Base-by-base conservation (phyloP, 2,888 invertebrate genomes). In the Coleophora flavipennella region DNA sequence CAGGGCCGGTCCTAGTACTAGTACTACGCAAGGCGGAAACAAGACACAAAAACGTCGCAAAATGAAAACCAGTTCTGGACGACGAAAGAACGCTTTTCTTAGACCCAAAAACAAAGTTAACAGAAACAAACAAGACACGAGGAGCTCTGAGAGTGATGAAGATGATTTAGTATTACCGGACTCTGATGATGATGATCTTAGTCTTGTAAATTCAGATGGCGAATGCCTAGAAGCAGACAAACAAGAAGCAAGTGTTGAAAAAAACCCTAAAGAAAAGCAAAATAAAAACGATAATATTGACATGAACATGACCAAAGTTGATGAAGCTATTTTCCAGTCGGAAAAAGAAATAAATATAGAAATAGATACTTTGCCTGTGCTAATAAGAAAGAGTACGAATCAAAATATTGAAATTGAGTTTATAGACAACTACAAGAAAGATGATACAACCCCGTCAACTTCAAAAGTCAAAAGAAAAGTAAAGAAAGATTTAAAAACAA, bases 331-430 rank as follows among this genome's bases (percentile, higher is more conserved):
- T 35, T 36, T 3, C 11, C 10, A 1, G 13, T n/a, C 13, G 1
- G 42, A 42, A 6, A 37, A 40, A 33, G 40, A 44, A 11, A 13
- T 46, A 2, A 26, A 57, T 3, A 43, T 57, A 4, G 32, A 51
- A 33, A 51, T 61, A 2, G 53, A 51, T 4, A 45, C 50, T 0
- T 13, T 60, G 3, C 62, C 63, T 1, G 29, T 48, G 1, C 25
- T 55, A 1, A 47, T 59, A 8, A 55, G 44, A 25, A 45, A 51
- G 0, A 55, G 55, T 9, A 39, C 44, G 1, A 36, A 43, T 1
- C 36, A 48, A 2, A 1, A 45, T 1, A 46, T 41, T 7, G 59
- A 65, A 34, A 65, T 67, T 4, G 61, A 69, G 50, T 52, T 67
- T 4, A 56, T 62, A 3, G 59, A 65, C 31, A 26, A 60, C 4